Conservation (phyloP, 2,797 vertebrate genomes). For the Lateolabrax maculatus region DNA sequence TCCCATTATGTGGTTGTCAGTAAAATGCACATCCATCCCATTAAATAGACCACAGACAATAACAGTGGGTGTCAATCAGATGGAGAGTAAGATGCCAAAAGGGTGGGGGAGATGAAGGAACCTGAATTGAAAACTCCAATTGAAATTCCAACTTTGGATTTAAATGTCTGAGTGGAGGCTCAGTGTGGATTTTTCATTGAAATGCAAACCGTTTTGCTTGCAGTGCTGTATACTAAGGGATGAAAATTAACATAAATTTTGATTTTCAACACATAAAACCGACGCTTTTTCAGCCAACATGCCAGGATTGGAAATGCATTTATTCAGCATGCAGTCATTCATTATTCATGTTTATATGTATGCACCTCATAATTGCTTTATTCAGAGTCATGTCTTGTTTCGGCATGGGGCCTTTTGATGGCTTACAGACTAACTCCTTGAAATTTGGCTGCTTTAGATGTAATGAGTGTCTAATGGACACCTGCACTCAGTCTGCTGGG, state of each 20-base stretch:
- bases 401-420: constrained; percentile 58
- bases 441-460: constrained; percentile 61
- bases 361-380: constrained; percentile 71
- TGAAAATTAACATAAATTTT: constrained; percentile 79
- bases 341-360: constrained; percentile 78
- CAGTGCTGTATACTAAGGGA: constrained; percentile 64
- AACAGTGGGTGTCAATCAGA: constrained; percentile 65
- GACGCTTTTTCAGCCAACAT: constrained; percentile 68
- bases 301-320: constrained; percentile 70
- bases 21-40: constrained; percentile 61
- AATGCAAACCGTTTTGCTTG: constrained; percentile 77
- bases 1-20: constrained; percentile 58
- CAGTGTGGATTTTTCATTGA: constrained; percentile 80
- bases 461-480: constrained; percentile 65
- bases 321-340: constrained; percentile 77
- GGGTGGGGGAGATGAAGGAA: constrained; percentile 46
- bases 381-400: constrained; percentile 74
- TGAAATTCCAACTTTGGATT: constrained; percentile 79
- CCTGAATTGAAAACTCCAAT: constrained; percentile 65
- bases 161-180: constrained; percentile 82
- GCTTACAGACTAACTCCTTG: constrained; percentile 69
- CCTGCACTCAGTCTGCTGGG: constrained; percentile 43
- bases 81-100: constrained; percentile 46
- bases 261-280: constrained; percentile 72
- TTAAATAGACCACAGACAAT: constrained; percentile 68